Base-by-base conservation (phyloP, 2,888 invertebrate genomes). In the Drosophila borborema region DNA sequence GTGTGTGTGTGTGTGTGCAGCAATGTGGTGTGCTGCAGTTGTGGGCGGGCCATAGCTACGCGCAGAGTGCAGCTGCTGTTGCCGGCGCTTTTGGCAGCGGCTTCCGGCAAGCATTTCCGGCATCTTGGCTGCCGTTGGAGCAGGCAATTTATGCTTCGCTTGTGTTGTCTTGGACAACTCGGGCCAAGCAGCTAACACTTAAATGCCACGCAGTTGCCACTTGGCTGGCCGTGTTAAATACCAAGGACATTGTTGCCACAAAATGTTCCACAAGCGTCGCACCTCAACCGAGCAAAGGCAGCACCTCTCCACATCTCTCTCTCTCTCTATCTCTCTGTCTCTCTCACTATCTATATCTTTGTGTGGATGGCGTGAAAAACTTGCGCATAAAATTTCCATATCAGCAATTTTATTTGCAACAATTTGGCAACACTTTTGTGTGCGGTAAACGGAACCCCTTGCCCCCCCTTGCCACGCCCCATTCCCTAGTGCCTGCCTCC, bases 371-470 rank as follows among this genome's bases (percentile, higher is more conserved):
- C 68, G 67, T 64, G 76, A 77, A 71, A 75, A 83, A 88, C 65
- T 83, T 86, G 72, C 66, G 67, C 74, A 86, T 78, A 83, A 73
- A 86, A 86, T 86, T 86, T 88, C 88, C 88, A 86, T 86, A 86
- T 86, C 85, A 86, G 84, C 88, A 76, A 83, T 88, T 85, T 85
- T 89, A 89, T 89, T 87, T 87, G 89, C 89, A 88, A 88, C 85
- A 86, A 88, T 88, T 86, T 86, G 85, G 85, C 81, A 86, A 86
- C 83, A 86, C 88, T 86, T 88, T 77, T 81, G 77, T 77, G 58
- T 51, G 48, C 34, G 38, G 43, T 38, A 18, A 28, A 36, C 45
- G 34, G 14, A 5, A 6, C 28, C 1, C 20, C 14, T 5, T n/a
- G 20, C 49, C 23, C n/a, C n/a, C n/a, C 36, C 16, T 6, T 14